These are phyloP conservation scores for Carassius auratus DNA, from an alignment of 2,113 vertebrate genomes.

Conservation along the genomic window DNA sequence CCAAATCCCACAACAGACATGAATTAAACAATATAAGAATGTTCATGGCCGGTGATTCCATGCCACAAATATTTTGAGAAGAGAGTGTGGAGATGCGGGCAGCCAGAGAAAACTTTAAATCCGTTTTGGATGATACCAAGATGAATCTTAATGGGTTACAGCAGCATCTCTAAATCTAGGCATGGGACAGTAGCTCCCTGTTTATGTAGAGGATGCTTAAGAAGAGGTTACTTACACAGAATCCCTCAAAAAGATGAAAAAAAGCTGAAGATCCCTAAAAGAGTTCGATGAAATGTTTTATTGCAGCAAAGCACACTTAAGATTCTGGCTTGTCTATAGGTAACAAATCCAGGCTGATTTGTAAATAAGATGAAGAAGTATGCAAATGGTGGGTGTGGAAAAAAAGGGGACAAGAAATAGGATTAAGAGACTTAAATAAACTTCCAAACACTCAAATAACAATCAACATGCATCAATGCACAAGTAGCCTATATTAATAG, in stretches of 20 bases:
- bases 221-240: neutral
- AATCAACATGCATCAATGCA: neutral
- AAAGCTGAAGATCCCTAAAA: neutral
- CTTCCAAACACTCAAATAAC: neutral
- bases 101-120: conserved; percentile 46
- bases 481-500: neutral
- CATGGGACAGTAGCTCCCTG: neutral
- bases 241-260: neutral
- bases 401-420: neutral
- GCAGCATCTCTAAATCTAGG: conserved; percentile 4
- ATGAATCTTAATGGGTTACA: conserved; percentile 23
- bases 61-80: conserved; percentile 56
- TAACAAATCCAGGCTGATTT: neutral
- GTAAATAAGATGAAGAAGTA: neutral
- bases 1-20: conserved; percentile 50
- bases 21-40: conserved; percentile 55
- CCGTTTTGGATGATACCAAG: conserved; percentile 39
- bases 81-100: conserved; percentile 24
- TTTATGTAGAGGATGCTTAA: neutral
- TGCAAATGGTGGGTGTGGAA: neutral
- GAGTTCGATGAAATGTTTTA: neutral
- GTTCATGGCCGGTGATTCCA: conserved; percentile 44
- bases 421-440: neutral
- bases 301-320: neutral
- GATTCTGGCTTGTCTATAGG: neutral